phyloP scores from a whole-genome alignment of 2,113 vertebrate genomes.

The Chrysochloris asiatica region DNA sequence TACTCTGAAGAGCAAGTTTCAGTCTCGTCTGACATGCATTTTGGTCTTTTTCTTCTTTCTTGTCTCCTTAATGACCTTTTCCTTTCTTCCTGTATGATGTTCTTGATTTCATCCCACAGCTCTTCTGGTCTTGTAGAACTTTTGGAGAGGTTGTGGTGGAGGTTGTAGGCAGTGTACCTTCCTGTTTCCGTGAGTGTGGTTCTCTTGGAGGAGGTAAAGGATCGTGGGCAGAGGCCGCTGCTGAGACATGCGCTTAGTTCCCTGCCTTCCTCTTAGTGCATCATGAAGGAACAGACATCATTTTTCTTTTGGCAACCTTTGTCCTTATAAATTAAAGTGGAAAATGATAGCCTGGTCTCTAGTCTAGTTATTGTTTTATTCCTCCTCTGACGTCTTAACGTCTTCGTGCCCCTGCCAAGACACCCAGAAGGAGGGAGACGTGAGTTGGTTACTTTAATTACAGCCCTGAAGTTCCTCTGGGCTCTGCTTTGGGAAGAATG shows the following conservation, averaged over 20 bases:
- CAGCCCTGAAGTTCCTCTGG: neutral
- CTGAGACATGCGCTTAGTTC: fast-evolving
- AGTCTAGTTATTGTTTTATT: slow-evolving; percentile 26
- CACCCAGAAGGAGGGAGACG: neutral
- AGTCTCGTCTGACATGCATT: no score
- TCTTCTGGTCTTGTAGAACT: neutral
- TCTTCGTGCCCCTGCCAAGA: neutral
- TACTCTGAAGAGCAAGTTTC: no score
- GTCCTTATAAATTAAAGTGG: slow-evolving; percentile 55
- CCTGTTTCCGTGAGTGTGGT: neutral
- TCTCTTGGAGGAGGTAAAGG: neutral
- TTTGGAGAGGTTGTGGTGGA: neutral
- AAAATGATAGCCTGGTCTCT: slow-evolving; percentile 7
- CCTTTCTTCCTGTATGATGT: no score
- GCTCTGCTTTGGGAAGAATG: neutral
- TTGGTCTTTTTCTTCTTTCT: no score
- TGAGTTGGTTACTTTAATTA: slow-evolving; percentile 10
- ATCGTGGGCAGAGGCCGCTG: fast-evolving
- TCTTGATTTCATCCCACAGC: no score
- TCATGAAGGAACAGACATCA: neutral
- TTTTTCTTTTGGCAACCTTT: slow-evolving; percentile 20
- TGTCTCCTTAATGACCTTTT: no score
- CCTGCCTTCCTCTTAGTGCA: neutral
- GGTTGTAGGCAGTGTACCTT: neutral
- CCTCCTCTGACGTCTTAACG: neutral